phyloP scores from a whole-genome alignment of 2,888 invertebrate genomes.

The Xestia sexstrigata region DNA sequence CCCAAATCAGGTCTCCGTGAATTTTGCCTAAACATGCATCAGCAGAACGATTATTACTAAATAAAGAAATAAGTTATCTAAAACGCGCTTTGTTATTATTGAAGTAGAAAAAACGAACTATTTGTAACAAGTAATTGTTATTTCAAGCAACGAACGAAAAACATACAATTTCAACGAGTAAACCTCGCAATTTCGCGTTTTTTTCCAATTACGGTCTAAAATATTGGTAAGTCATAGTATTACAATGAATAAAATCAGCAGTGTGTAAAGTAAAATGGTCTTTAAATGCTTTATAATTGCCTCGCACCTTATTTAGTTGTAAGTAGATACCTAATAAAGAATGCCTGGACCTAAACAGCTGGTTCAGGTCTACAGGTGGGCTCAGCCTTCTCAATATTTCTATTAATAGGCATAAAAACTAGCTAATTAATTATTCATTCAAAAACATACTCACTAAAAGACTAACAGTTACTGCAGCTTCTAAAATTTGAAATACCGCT shows the following conservation, averaged over 20 bases:
- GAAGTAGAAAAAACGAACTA: too few species aligned
- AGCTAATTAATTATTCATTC: slow-evolving; percentile 47
- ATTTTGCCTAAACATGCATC: too few species aligned
- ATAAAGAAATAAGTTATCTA: too few species aligned
- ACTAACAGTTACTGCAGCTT: slow-evolving; percentile 23
- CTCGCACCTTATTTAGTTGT: background rate
- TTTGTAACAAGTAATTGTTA: too few species aligned
- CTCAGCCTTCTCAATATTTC: background rate
- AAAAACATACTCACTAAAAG: slow-evolving; percentile 22
- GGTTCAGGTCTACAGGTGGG: slow-evolving; percentile 19
- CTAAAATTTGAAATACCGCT: slow-evolving; percentile 44
- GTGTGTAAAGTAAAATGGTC: background rate
- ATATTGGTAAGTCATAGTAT: background rate
- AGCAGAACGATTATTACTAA: too few species aligned
- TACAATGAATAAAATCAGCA: background rate
- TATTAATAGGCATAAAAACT: slow-evolving; percentile 21
- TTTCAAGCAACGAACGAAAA: too few species aligned
- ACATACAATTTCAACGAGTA: too few species aligned
- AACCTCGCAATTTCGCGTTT: too few species aligned
- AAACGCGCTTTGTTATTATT: too few species aligned
- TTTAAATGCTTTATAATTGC: background rate
- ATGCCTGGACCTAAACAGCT: slow-evolving; percentile 21
- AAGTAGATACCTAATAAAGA: background rate
- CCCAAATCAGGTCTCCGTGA: too few species aligned
- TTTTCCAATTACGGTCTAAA: background rate